Percentiles rank a stretch among this genome's conserved stretches.
Evolutionary conservation across 2,888 invertebrate species (phyloP).

Genomic region (Leptinotarsa rubiginosa): DNA sequence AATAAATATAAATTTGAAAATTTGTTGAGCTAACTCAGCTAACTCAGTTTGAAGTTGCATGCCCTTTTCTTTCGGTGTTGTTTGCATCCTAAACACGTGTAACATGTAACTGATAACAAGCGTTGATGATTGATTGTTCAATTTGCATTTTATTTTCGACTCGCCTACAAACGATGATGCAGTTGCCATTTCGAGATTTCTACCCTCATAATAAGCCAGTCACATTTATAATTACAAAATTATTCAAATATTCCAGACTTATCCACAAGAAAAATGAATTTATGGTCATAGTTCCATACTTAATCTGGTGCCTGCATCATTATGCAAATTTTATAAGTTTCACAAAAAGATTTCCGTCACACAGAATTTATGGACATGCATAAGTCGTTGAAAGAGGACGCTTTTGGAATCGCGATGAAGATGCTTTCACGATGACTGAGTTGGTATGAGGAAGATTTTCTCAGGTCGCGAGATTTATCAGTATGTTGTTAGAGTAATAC

Average conservation of each 20-base stretch:
- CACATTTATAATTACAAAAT: constrained; percentile 14
- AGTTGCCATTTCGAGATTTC: not conserved
- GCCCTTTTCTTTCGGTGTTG: no score
- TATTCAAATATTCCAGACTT: constrained; percentile 17
- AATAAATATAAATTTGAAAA: no score
- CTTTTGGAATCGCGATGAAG: constrained; percentile 19
- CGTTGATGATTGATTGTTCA: no score
- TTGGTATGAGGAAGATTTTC: constrained; percentile 9
- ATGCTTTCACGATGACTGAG: constrained; percentile 15
- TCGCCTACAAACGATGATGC: not conserved
- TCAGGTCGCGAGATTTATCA: constrained; percentile 26
- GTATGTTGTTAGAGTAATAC: not conserved
- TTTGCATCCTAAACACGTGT: no score
- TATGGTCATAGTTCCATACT: constrained; percentile 37
- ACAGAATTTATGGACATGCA: constrained; percentile 40
- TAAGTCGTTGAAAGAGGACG: constrained; percentile 32
- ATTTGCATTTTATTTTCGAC: not conserved
- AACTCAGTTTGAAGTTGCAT: no score
- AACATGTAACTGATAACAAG: no score
- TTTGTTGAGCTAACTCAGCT: no score
- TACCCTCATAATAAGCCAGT: constrained; percentile 1
- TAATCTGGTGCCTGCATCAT: constrained; percentile 43
- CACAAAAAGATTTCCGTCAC: constrained; percentile 43
- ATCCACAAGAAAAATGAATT: constrained; percentile 40
- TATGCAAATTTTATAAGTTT: constrained; percentile 45